Evolutionary conservation across 2,888 invertebrate species (phyloP).

Genomic region (Watsonalla binaria): DNA sequence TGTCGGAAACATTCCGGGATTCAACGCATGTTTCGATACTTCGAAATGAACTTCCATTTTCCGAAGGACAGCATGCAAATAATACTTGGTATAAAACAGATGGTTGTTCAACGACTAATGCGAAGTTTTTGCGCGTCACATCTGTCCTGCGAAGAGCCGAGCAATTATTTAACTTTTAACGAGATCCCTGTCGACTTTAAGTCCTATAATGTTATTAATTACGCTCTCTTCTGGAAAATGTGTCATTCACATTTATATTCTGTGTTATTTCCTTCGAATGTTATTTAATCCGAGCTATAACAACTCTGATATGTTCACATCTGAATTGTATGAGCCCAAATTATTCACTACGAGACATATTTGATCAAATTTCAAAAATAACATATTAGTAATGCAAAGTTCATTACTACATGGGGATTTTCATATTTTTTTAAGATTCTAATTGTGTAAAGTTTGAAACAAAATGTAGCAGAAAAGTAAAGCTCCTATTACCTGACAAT

Average conservation of each 20-base stretch:
- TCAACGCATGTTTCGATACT: not conserved
- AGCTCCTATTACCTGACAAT: not conserved
- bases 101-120: not conserved
- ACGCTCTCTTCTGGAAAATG: not conserved
- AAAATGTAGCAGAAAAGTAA: too few species aligned
- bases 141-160: not conserved
- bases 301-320: too few species aligned
- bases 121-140: not conserved
- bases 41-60: not conserved
- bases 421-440: too few species aligned
- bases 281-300: too few species aligned
- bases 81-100: not conserved
- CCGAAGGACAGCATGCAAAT: not conserved
- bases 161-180: not conserved
- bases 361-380: too few species aligned
- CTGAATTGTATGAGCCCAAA: too few species aligned
- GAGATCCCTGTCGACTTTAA: not conserved
- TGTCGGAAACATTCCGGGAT: not conserved
- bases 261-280: not conserved
- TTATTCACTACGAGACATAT: too few species aligned
- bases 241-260: not conserved
- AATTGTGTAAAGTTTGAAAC: too few species aligned
- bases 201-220: conserved; percentile 1
- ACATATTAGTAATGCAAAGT: too few species aligned
- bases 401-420: too few species aligned